phyloP scores from a whole-genome alignment of 2,888 invertebrate genomes.

The Dorcus parallelipipedus region DNA sequence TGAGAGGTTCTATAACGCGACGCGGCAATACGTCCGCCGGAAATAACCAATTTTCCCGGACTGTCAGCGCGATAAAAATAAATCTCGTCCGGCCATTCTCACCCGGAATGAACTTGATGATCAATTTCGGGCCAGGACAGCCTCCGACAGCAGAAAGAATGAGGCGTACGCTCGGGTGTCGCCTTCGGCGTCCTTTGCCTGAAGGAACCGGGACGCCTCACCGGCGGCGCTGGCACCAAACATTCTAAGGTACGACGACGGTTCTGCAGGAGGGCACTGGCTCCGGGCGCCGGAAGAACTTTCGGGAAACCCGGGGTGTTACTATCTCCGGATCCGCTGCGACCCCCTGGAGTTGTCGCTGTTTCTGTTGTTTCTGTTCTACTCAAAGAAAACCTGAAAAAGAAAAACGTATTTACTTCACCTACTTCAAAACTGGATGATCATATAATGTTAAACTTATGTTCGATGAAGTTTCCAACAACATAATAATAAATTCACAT shows the following conservation, averaged over 20 bases:
- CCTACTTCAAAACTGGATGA: too few relatives aligned
- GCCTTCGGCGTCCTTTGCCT: conserved; percentile 52
- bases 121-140: conserved; percentile 84
- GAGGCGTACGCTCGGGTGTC: conserved; percentile 52
- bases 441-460: too few relatives aligned
- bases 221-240: conserved; percentile 41
- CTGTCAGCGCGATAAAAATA: background rate
- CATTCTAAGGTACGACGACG: conserved; percentile 62
- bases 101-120: conserved; percentile 80
- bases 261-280: conserved; percentile 54
- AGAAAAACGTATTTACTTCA: background rate
- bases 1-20: background rate
- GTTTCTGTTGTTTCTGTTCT: conserved; percentile 44
- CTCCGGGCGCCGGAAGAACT: conserved; percentile 65
- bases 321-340: conserved; percentile 47
- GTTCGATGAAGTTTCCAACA: too few relatives aligned
- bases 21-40: background rate
- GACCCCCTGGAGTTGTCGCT: conserved; percentile 34
- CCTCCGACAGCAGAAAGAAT: conserved; percentile 73
- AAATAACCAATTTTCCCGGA: background rate
- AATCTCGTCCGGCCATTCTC: conserved; percentile 42
- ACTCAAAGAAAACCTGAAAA: conserved; percentile 48
- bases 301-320: conserved; percentile 64
- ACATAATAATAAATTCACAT: too few relatives aligned
- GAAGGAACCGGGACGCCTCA: conserved; percentile 52